Evolutionary conservation across 2,797 vertebrate genomes (phyloP), one percentile per base, ranked within the genome.

Genomic region (Bradypodion pumilum): DNA sequence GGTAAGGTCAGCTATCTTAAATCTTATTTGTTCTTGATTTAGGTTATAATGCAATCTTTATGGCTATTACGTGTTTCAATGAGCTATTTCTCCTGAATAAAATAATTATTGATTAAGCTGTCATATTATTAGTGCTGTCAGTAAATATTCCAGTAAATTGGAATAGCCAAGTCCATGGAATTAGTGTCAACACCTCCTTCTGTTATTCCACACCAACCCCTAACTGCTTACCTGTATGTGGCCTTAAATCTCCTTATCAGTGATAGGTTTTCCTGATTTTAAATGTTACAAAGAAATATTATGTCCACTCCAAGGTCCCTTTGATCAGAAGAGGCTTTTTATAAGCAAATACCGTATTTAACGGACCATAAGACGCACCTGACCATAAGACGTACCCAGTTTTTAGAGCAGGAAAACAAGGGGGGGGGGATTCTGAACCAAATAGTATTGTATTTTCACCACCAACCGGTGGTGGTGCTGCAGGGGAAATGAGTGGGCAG

Each of bases 1-100:
- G 98, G 99, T 99, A 97, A 91, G 97, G 81, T 83, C 56, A 1
- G 82, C 94, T 81, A 62, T 85, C 81, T 90, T 79, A 23, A 91
- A 90, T 89, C 27, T 23, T 90, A 85, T 80, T 6, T 52, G 2
- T 21, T 52, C 42, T 52, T 37, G 15, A 8, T 60, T 75, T 40
- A 52, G 15, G 25, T 23, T 35, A 21, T 29, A 37, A 16, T 8
- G 40, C 23, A 9, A 35, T 23, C n/a, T n/a, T 73, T 27, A 46
- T 29, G 52, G 23, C 16, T 29, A 21, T 4, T 49, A 6, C 42
- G 35, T 23, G 2, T 35, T 21, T 42, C 44, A 13, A 27, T 44
- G 66, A 23, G 1, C 3, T 29, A 37, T 10, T 80, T n/a, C 32
- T 56, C 1, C 35, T 27, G 23, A 16, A 15, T 79, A 59, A 73